Conservation (phyloP, 2,113 vertebrate species). For the Microtus pennsylvanicus region DNA sequence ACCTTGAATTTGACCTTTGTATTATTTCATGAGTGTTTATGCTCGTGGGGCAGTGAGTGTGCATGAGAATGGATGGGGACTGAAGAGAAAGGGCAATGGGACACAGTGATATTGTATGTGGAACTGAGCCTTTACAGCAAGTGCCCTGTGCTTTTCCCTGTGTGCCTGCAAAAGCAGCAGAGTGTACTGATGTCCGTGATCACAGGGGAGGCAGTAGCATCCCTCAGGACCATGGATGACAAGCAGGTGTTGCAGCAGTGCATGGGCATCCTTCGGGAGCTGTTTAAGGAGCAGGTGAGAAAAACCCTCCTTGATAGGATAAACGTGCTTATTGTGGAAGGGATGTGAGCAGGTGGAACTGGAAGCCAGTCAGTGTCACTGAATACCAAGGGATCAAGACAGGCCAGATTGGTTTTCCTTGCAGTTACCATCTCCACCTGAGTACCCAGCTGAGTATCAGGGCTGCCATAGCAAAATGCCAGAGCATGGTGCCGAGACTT, state of each 20-base stretch:
- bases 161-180: conserved; percentile 89
- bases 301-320: neutral
- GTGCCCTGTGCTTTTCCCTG: neutral
- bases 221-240: conserved; percentile 92
- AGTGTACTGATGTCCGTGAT: conserved; percentile 97
- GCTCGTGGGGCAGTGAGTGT: neutral
- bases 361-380: rapidly evolving
- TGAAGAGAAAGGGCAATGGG: neutral
- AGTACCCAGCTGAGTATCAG: rapidly evolving
- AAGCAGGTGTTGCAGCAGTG: conserved; percentile 93
- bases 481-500: neutral
- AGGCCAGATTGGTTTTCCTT: neutral
- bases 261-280: conserved; percentile 92
- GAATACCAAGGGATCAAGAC: neutral
- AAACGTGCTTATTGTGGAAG: neutral
- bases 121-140: neutral
- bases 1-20: neutral
- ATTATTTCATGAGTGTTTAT: neutral
- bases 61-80: neutral
- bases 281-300: conserved; percentile 97
- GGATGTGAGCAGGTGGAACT: neutral
- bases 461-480: too few species aligned
- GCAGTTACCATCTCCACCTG: neutral
- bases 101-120: neutral
- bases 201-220: conserved; percentile 92